phyloP scores from a whole-genome alignment of 2,113 vertebrate genomes.

The Pygathrix nemaeus region DNA sequence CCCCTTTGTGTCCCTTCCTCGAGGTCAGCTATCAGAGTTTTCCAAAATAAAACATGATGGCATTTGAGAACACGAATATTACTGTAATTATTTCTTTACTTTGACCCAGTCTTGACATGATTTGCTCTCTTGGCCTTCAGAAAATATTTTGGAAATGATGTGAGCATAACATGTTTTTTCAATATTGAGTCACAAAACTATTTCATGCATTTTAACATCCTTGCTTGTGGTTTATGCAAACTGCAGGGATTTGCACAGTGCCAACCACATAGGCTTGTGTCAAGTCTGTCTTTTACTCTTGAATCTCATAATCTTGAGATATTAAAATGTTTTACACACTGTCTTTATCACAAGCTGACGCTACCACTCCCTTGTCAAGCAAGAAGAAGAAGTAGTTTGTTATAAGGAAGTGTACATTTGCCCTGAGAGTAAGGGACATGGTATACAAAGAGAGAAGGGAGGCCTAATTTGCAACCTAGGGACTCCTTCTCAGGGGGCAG shows the following conservation, averaged over 20 bases:
- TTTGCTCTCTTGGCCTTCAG: constrained; percentile 15
- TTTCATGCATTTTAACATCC: neutral
- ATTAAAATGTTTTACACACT: neutral
- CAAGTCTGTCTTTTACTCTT: constrained; percentile 25
- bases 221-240: neutral
- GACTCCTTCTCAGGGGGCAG: neutral
- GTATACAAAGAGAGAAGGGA: neutral
- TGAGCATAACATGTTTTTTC: neutral
- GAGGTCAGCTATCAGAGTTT: neutral
- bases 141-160: constrained; percentile 39
- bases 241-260: neutral
- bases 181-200: constrained; percentile 8
- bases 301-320: neutral
- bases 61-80: constrained; percentile 2
- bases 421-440: neutral
- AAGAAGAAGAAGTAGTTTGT: neutral
- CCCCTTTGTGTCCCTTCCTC: neutral
- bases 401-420: neutral
- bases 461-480: neutral
- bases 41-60: neutral
- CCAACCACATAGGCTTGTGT: neutral
- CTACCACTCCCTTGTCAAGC: neutral
- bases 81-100: neutral
- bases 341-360: neutral
- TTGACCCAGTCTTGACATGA: neutral